phyloP scores from a whole-genome alignment of 35 echinoderm and acorn worm species.

The Stichopus chloronotus region DNA sequence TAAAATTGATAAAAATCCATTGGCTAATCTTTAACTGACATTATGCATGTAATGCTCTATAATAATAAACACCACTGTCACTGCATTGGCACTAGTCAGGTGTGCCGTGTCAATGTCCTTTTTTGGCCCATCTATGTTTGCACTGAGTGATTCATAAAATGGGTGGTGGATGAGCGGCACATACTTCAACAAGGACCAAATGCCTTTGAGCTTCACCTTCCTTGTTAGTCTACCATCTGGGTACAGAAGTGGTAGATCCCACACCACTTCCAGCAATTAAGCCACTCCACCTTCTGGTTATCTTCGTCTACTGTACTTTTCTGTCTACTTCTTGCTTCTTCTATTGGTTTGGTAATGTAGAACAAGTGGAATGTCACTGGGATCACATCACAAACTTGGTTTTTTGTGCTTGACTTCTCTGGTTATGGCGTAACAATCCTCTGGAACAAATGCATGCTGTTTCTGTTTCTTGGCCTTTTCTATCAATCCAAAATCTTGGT shows the following conservation, averaged over 20 bases:
- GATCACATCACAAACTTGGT: background rate
- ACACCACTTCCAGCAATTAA: background rate
- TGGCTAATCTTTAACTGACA: background rate
- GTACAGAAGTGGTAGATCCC: background rate
- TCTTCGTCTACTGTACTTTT: slow-evolving; percentile 1
- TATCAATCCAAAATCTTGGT: no score
- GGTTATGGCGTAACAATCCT: background rate
- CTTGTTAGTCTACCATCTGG: background rate
- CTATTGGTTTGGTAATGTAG: background rate
- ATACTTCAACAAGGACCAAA: slow-evolving; percentile 18
- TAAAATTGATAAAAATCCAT: no score
- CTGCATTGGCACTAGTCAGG: background rate
- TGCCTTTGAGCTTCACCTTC: background rate
- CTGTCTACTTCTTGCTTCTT: background rate
- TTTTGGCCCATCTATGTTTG: background rate
- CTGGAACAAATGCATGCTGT: background rate
- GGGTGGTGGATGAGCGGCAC: slow-evolving; percentile 17
- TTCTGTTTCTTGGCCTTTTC: background rate
- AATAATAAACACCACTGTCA: background rate
- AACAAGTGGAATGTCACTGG: slow-evolving; percentile 5
- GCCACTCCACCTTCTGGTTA: background rate
- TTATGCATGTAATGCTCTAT: background rate
- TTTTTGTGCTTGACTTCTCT: slow-evolving; percentile 4
- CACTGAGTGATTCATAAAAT: slow-evolving; percentile 22
- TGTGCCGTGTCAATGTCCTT: slow-evolving; percentile 4